Base-by-base conservation (phyloP, 2,113 vertebrate genomes). In the Eonycteris spelaea region DNA sequence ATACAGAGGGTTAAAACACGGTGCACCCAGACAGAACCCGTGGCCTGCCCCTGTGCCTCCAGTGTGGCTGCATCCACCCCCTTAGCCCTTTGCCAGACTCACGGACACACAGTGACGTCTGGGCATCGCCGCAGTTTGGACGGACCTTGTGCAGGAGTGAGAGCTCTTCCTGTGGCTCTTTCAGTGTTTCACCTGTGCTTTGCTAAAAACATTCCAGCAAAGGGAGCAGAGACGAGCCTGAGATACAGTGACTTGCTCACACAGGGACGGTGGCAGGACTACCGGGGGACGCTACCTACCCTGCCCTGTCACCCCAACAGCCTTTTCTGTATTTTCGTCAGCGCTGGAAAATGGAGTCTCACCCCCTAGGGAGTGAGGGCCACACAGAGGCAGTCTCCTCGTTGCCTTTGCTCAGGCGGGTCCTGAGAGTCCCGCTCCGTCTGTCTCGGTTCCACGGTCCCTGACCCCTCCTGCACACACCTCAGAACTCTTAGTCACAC, bases 361-460 rank as follows among this genome's bases (percentile, higher is more conserved):
- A 15, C 35, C 48, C 21, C 11, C 57, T 13, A 0, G 45, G 22
- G 82, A 55, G 90, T 22, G 10, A 7, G 18, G 74, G 51, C 71
- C 18, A 7, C 0, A 0, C 26, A 1, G 1, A 18, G 33, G 11
- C 30, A 13, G n/a, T 16, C 38, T 57, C 15, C 26, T 55, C 30
- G 24, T n/a, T 16, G n/a, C 53, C 40, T 40, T 19, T 14, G 38
- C 59, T 73, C 15, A 1, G 14, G 55, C 3, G 5, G n/a, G 82
- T 67, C 4, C 13, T 38, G 24, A 8, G 18, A 26, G 24, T 43
- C 57, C 8, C 3, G 0, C 11, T 53, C 15, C 0, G 1, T 61
- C 33, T 11, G 12, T 28, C 61, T 40, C 51, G 18, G 55, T 71
- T 80, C 16, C 19, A 5, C 19, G 7, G 8, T 14, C 33, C 13